A percentile compares a stretch with the other conserved stretches of the same genome.
Conservation (phyloP, 1,140 invertebrate species). For the Rhyzopertha dominica region DNA sequence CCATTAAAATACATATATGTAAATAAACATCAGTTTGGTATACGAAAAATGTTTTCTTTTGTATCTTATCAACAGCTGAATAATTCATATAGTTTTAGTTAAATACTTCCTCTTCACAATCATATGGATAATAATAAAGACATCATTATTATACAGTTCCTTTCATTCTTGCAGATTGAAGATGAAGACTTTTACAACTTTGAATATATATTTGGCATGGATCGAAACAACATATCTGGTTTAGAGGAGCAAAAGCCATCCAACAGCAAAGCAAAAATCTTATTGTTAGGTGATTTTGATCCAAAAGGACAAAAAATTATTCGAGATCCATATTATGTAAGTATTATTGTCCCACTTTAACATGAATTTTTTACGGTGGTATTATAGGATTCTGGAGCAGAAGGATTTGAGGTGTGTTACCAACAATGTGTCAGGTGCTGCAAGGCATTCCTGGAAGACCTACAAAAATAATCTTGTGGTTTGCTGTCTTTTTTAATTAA, state of each 20-base stretch:
- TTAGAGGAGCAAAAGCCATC: constrained; percentile 54
- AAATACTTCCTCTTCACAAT: not conserved
- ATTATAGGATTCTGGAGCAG: constrained; percentile 55
- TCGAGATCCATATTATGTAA: constrained; percentile 84
- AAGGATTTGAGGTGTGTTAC: constrained; percentile 68
- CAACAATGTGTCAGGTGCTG: constrained; percentile 65
- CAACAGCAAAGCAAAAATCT: constrained; percentile 62
- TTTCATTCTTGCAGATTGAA: constrained; percentile 56
- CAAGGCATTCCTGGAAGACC: constrained; percentile 59
- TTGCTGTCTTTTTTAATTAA: too few species aligned
- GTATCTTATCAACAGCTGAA: constrained; percentile 86
- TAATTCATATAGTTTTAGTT: constrained; percentile 56
- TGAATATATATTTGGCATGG: constrained; percentile 90
- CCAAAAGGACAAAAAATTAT: constrained; percentile 73
- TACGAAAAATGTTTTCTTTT: constrained; percentile 72
- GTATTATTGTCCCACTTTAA: constrained; percentile 28
- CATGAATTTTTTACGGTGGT: constrained; percentile 9
- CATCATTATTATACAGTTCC: constrained; percentile 2
- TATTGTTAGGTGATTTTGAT: constrained; percentile 77
- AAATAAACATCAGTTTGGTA: constrained; percentile 75
- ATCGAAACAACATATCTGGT: constrained; percentile 71
- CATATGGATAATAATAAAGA: constrained; percentile 7
- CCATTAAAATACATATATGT: constrained; percentile 69
- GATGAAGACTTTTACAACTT: constrained; percentile 69
- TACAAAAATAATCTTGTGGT: too few species aligned